Evolutionary conservation across 2,888 invertebrate species (phyloP).

Genomic region (Galeopsomyia nigrocyanea): DNA sequence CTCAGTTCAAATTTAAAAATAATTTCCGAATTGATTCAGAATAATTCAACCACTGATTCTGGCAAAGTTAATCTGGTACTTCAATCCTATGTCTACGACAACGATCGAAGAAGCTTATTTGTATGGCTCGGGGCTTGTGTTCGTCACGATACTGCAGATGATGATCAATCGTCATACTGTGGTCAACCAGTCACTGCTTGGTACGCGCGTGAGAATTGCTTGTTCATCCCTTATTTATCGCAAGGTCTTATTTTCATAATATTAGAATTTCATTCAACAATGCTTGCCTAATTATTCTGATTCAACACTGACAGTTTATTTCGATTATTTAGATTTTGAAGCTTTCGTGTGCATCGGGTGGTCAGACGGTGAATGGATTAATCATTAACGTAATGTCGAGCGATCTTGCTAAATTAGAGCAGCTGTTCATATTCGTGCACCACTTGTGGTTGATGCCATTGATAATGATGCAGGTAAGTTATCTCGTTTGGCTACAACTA

Average conservation of each 20-base stretch:
- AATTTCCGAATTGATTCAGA: constrained; percentile 68
- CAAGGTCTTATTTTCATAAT: too few species aligned
- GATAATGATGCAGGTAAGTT: constrained; percentile 75
- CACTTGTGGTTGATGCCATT: constrained; percentile 87
- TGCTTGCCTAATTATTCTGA: too few species aligned
- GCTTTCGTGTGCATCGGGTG: constrained; percentile 62
- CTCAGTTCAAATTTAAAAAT: too few species aligned
- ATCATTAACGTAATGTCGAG: constrained; percentile 88
- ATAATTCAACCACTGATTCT: constrained; percentile 74
- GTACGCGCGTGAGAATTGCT: constrained; percentile 83
- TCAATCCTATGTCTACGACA: constrained; percentile 71
- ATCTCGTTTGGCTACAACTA: constrained; percentile 72
- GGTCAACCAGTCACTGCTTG: constrained; percentile 75
- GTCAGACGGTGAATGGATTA: constrained; percentile 73
- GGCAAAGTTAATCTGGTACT: constrained; percentile 76
- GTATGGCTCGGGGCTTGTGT: constrained; percentile 75
- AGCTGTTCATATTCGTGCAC: constrained; percentile 78
- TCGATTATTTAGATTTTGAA: constrained; percentile 66
- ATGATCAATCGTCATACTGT: constrained; percentile 76
- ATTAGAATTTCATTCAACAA: too few species aligned
- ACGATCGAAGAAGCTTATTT: constrained; percentile 74
- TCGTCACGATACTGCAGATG: constrained; percentile 72
- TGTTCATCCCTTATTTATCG: constrained; percentile 84
- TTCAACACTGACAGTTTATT: too few species aligned
- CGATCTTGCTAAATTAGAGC: constrained; percentile 86